Base-by-base conservation (phyloP, 2,797 vertebrate species). In the Valencia hispanica region DNA sequence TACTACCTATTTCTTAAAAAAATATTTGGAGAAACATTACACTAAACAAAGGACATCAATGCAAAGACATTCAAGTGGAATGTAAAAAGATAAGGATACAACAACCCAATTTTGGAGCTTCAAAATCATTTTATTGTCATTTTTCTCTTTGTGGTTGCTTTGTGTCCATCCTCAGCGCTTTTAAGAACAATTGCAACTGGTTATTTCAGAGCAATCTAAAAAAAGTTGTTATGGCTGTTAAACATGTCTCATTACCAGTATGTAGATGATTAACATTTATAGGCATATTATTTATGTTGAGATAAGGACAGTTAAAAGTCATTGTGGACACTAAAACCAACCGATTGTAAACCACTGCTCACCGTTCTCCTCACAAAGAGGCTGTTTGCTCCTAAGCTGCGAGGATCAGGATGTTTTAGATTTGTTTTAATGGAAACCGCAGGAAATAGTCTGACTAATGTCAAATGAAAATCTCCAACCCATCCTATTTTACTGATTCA, bases 251-350 rank as follows among this genome's bases (percentile, higher is more conserved):
- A 90, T 93, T 91, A 87, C 86, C 85, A 74, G 51, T 59, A 3
- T 74, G 94, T 92, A 90, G 92, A 95, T 95, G 85, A 95, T 95
- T 95, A 90, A 94, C 92, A 84, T 95, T 94, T 95, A 94, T 78
- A 89, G 87, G 88, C 85, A 84, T 91, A 95, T 94, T 96, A 95
- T 96, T 96, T 95, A 95, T 95, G 93, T 95, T 92, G 86, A 91
- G 93, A 95, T 95, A 95, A 94, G 92, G 90, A 84, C 84, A 87
- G 92, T 90, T 85, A 92, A 91, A 89, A 91, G 89, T 91, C 84
- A 84, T 14, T 18, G 78, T 18, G 74, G 76, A 81, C 87, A 86
- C 68, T 91, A 87, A 91, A 90, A 75, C 61, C 79, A 78, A 82
- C 75, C 80, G 59, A 72, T 82, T 30, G 59, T 73, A 78, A 80